Evolutionary conservation across 1,140 invertebrate species (phyloP).

Genomic region (Drosophila orosa): DNA sequence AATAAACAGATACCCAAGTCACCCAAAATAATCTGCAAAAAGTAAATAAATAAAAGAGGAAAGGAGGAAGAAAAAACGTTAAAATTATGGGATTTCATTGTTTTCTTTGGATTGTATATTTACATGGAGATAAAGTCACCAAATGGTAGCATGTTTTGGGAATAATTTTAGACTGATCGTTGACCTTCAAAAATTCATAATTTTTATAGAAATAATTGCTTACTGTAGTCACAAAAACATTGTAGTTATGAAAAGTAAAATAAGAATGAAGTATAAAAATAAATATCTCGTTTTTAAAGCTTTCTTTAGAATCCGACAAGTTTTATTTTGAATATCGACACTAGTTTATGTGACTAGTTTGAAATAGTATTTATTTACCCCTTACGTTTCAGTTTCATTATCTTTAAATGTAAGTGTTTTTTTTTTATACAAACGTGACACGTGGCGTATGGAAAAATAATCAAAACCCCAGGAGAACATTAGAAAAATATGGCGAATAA

Average conservation of each 20-base stretch:
- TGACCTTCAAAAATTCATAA: neutral
- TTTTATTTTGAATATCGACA: neutral
- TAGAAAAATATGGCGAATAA: neutral
- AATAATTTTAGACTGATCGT: neutral
- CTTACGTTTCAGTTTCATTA: neutral
- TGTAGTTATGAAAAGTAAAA: rapidly evolving
- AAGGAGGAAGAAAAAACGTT: slow-evolving; percentile 23
- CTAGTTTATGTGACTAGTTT: neutral
- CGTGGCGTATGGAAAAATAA: neutral
- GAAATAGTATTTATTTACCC: neutral
- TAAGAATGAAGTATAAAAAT: neutral
- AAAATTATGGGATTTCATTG: slow-evolving; percentile 4
- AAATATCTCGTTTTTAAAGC: neutral
- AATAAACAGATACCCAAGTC: slow-evolving; percentile 49
- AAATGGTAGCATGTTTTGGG: neutral
- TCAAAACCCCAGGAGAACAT: neutral
- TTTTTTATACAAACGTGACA: neutral
- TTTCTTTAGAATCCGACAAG: neutral
- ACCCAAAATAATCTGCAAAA: slow-evolving; percentile 26
- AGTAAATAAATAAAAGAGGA: slow-evolving; percentile 35
- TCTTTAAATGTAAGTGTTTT: neutral
- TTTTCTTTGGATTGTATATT: neutral
- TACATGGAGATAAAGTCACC: neutral
- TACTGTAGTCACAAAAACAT: neutral
- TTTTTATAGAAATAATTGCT: neutral